Percentiles rank a stretch among this genome's conserved stretches.
These are phyloP conservation scores for Manis pentadactyla DNA, from an alignment of 2,797 vertebrate species.

Conservation along the genomic window DNA sequence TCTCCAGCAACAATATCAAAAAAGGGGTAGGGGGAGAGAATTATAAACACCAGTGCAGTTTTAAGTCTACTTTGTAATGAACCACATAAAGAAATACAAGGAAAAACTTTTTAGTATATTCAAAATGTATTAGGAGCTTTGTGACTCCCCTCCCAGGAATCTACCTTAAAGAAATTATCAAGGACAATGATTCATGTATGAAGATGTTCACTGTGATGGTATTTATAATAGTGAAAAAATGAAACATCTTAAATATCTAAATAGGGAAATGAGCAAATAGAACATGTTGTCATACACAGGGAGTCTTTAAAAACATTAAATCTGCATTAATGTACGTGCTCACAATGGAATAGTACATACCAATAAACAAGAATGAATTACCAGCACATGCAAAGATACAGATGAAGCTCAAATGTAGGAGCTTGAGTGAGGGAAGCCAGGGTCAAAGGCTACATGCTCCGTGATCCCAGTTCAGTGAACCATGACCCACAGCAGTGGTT, in stretches of 20 bases:
- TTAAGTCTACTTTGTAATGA: background rate
- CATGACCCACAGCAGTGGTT: background rate
- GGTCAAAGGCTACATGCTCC: background rate
- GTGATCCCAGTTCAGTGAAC: background rate
- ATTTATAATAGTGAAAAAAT: background rate
- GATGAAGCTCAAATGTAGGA: background rate
- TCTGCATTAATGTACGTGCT: background rate
- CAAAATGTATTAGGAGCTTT: background rate
- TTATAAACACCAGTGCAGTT: background rate
- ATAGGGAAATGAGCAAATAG: background rate
- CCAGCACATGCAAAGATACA: rapidly evolving
- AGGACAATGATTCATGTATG: background rate
- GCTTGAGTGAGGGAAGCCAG: background rate
- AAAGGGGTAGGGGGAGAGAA: slow-evolving; percentile 43
- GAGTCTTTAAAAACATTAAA: background rate
- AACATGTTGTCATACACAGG: rapidly evolving
- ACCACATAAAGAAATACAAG: background rate
- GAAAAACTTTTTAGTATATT: background rate
- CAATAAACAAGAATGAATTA: background rate
- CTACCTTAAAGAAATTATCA: background rate
- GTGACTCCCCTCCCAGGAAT: background rate
- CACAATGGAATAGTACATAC: background rate
- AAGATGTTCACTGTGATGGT: background rate
- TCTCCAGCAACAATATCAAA: slow-evolving; percentile 67
- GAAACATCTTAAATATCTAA: background rate